These are phyloP conservation scores for Polypterus senegalus DNA, from an alignment of 2,113 vertebrate species.

Conservation along the genomic window DNA sequence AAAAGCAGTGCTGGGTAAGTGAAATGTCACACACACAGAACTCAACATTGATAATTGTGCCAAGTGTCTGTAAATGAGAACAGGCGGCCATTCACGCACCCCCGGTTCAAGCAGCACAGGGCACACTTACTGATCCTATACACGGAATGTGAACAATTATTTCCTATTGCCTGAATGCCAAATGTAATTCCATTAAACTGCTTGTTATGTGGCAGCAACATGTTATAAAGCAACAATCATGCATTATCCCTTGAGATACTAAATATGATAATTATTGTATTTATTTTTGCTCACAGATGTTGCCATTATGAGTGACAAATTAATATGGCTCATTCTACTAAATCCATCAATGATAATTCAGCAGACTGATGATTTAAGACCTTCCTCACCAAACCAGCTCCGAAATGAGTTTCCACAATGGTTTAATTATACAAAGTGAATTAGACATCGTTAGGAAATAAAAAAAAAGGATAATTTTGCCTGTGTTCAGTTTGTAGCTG, in stretches of 20 bases:
- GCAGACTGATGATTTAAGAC: neutral
- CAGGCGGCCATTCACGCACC: too few species aligned
- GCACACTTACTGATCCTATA: too few species aligned
- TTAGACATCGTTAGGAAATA: slow-evolving; percentile 9
- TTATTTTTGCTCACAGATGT: slow-evolving; percentile 4
- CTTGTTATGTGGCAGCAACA: neutral
- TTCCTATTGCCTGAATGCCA: too few species aligned
- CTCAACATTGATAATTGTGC: too few species aligned
- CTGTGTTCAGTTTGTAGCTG: slow-evolving; percentile 8
- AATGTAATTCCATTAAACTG: neutral
- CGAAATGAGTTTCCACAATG: neutral
- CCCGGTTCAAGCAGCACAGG: too few species aligned
- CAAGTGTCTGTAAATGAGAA: too few species aligned
- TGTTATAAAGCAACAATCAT: neutral
- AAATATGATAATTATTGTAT: slow-evolving; percentile 2
- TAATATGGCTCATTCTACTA: neutral
- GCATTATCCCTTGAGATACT: slow-evolving; percentile 2
- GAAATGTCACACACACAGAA: too few species aligned
- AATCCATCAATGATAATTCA: slow-evolving; percentile 1
- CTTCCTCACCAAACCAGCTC: neutral
- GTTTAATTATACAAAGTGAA: slow-evolving; percentile 8
- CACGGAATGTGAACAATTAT: too few species aligned
- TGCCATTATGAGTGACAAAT: slow-evolving; percentile 1
- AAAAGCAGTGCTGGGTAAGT: too few species aligned
- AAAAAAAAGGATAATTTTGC: slow-evolving; percentile 4